Evolutionary conservation across 2,113 vertebrate species (phyloP), one percentile per base, ranked within the genome.

Genomic region (Notarius lentiginosus): DNA sequence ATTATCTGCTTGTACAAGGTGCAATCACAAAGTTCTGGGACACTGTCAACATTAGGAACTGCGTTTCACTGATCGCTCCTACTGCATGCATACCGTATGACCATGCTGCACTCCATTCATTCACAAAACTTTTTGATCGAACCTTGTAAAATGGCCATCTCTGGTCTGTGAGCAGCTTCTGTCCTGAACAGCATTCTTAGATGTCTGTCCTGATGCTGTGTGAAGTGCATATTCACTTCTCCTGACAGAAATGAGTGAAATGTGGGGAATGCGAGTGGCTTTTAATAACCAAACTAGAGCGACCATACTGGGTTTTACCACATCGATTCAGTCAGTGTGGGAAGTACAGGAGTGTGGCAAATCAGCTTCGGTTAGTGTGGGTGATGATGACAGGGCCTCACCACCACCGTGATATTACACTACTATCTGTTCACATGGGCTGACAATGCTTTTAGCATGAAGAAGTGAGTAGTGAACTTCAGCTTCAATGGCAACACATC

Each of bases 341-440:
- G 82, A 76, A 84, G 79, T 30, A 14, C 76, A 82, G 82, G 66
- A 80, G 65, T 83, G 65, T 72, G 24, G 84, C 84, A 73, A 68
- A 82, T 75, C 56, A 30, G 80, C 60, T 85, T 22, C n/a, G 83
- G 86, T 89, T 85, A 83, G 72, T 87, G 88, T 79, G 86, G 83
- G 86, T 24, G 58, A 87, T 70, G 58, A 22, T 82, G 86, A 89
- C 66, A 30, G 58, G 18, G 49, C 72, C 72, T 70, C 58, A 18
- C 60, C 82, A 82, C 83, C 63, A 47, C 63, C 84, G 17, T 85
- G 30, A 89, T 72, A 51, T 58, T 73, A 83, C 68, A 76, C 56
- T 41, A 47, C 56, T 24, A 11, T 81, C 56, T 80, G 12, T 80
- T 81, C 58, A 47, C 5, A 81, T 22, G 30, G 18, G 18, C 34